Conservation (phyloP, 2,113 vertebrate species). For the Lepus timidus region DNA sequence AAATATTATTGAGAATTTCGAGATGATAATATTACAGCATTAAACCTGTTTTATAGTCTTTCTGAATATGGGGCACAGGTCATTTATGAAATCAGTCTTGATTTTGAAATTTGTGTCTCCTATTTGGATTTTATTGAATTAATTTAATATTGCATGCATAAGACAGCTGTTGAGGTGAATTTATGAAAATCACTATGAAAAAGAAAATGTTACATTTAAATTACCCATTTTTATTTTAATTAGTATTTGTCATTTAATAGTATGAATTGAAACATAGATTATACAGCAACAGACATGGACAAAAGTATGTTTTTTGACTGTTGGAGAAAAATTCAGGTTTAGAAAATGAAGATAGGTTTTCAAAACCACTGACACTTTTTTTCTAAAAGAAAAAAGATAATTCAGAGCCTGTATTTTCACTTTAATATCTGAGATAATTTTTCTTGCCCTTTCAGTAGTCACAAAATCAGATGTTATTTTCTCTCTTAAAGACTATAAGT, state of each 20-base stretch:
- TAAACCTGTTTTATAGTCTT: not conserved
- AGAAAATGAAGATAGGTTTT: not conserved
- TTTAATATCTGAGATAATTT: not conserved
- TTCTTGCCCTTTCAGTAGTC: not conserved
- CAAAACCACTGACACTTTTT: not conserved
- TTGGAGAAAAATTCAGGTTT: slow-evolving; percentile 5
- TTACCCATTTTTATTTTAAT: not conserved
- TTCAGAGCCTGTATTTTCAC: not conserved
- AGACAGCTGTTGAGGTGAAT: not conserved
- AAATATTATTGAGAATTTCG: not conserved
- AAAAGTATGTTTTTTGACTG: not conserved
- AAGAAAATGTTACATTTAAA: not conserved
- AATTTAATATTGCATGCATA: not conserved
- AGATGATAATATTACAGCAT: not conserved
- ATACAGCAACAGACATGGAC: not conserved
- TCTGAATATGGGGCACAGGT: not conserved
- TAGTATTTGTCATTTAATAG: not conserved
- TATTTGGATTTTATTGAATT: not conserved
- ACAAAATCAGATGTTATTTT: not conserved
- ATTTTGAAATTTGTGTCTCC: not conserved
- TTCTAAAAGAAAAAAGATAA: not conserved
- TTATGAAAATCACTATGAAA: not conserved
- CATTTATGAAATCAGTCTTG: not conserved
- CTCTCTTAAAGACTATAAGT: not conserved
- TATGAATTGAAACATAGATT: not conserved